phyloP scores from a whole-genome alignment of 2,888 invertebrate species.

The Pseudoips prasinana region DNA sequence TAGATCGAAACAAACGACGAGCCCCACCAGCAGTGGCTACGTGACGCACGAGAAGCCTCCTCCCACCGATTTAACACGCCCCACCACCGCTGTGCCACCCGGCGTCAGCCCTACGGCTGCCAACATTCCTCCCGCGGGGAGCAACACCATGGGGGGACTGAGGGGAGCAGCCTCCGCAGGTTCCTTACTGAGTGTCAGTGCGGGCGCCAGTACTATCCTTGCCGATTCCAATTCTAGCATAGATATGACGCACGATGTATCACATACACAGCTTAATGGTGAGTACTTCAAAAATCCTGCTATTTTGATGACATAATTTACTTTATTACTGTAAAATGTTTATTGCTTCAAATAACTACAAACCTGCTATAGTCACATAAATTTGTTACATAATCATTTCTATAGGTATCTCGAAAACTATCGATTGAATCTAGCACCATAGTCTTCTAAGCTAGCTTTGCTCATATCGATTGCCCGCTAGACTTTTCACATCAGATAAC shows the following conservation, averaged over 20 bases:
- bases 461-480: no score
- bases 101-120: slow-evolving; percentile 5
- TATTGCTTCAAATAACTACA: no score
- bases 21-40: slow-evolving; percentile 38
- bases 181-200: slow-evolving; percentile 79
- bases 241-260: slow-evolving; percentile 43
- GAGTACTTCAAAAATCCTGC: no score
- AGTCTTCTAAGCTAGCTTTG: no score
- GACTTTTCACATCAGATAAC: no score
- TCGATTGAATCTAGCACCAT: no score
- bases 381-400: no score
- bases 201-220: slow-evolving; percentile 83
- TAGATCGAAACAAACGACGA: slow-evolving; percentile 44
- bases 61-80: slow-evolving; percentile 5
- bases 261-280: slow-evolving; percentile 12
- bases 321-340: no score
- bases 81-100: slow-evolving; percentile 15
- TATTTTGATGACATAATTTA: no score
- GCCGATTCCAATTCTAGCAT: slow-evolving; percentile 76
- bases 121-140: slow-evolving; percentile 10
- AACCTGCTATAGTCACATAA: no score
- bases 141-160: slow-evolving; percentile 5
- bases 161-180: slow-evolving; percentile 44
- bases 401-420: no score
- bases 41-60: slow-evolving; percentile 41